Evolutionary conservation across 2,797 vertebrate species (phyloP).

Genomic region (Holocentrus rufus): DNA sequence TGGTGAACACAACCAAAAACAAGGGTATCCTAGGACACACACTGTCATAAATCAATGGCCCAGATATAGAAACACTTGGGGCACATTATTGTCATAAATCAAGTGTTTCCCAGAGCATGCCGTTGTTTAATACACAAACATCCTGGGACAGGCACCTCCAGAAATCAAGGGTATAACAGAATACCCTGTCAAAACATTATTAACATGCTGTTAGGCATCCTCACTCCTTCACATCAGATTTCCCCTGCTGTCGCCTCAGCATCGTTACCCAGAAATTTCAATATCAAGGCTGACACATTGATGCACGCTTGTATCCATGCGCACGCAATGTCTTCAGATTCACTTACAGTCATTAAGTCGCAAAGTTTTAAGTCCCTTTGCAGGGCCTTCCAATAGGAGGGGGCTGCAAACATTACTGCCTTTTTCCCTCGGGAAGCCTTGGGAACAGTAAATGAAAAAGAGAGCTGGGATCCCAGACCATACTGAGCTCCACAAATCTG

Average conservation of each 20-base stretch:
- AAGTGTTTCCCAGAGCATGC: constrained; percentile 26
- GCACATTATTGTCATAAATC: too few relatives aligned
- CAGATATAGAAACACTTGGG: too few relatives aligned
- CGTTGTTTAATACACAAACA: constrained; percentile 20
- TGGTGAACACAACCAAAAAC: constrained; percentile 2
- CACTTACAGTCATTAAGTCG: too few relatives aligned
- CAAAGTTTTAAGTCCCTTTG: too few relatives aligned
- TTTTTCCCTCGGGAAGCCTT: too few relatives aligned
- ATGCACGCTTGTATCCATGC: not conserved
- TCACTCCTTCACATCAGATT: not conserved
- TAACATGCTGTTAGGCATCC: not conserved
- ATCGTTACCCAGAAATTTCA: not conserved
- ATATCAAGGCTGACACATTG: not conserved
- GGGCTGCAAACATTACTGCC: too few relatives aligned
- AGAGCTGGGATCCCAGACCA: too few relatives aligned
- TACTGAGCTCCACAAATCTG: too few relatives aligned
- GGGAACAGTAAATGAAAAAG: too few relatives aligned
- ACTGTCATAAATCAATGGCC: not conserved
- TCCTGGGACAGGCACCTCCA: constrained; percentile 27
- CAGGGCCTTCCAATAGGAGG: too few relatives aligned
- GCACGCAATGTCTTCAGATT: not conserved
- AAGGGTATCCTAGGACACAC: constrained; percentile 1
- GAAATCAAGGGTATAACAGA: constrained; percentile 28
- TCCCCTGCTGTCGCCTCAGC: not conserved
- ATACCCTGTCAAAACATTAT: not conserved